Percentiles rank a stretch among this genome's conserved stretches.
Evolutionary conservation across 2,113 vertebrate species (phyloP).

Genomic region (Opisthocomus hoazin): DNA sequence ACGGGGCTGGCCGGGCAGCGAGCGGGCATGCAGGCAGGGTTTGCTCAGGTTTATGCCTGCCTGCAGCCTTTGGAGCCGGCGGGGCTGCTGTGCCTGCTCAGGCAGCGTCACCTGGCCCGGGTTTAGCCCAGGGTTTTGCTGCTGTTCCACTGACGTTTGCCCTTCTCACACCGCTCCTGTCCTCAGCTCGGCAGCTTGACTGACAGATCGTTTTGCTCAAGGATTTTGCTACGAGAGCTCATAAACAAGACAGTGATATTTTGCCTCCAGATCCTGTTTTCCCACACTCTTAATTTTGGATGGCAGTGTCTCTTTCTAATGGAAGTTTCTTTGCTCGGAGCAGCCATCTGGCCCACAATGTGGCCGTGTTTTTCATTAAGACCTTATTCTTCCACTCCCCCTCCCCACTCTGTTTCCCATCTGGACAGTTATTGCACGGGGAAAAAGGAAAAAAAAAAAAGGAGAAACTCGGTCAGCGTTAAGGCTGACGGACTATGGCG

Average conservation of each 20-base stretch:
- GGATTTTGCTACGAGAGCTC: not conserved
- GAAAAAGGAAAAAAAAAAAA: not conserved
- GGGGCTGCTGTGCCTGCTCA: not conserved
- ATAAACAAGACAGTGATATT: not conserved
- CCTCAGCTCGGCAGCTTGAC: not conserved
- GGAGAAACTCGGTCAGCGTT: not conserved
- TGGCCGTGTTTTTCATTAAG: not conserved
- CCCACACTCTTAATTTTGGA: not conserved
- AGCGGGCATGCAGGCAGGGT: not conserved
- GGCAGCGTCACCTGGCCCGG: not conserved
- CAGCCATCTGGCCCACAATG: constrained; percentile 11
- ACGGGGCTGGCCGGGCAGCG: fast-evolving
- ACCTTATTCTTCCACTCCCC: not conserved
- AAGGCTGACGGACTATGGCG: not conserved
- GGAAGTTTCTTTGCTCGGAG: constrained; percentile 17
- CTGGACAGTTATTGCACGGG: constrained; percentile 37
- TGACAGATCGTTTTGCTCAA: not conserved
- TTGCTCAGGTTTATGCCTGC: not conserved
- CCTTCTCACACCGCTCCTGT: not conserved
- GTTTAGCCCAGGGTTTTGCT: not conserved
- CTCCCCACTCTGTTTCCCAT: not conserved
- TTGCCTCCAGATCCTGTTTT: not conserved
- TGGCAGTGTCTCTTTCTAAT: not conserved
- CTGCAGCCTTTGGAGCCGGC: fast-evolving
- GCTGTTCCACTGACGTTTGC: not conserved